Evolutionary conservation across 2,113 vertebrate species (phyloP).

Genomic region (Prunella fulvescens): DNA sequence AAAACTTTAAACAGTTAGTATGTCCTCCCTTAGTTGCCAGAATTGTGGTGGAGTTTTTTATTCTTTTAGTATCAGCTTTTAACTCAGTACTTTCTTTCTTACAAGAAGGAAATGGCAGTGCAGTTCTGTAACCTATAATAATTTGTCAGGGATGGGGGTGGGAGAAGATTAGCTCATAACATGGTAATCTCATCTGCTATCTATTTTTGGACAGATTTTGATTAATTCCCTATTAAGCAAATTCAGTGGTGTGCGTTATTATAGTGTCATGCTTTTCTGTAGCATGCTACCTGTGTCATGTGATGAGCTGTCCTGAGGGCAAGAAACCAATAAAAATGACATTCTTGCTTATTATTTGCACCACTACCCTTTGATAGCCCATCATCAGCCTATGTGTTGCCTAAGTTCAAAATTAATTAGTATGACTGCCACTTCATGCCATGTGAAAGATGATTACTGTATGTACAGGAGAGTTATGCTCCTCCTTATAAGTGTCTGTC

Average conservation of each 20-base stretch:
- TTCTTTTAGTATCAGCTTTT: not conserved
- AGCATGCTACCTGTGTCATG: constrained; percentile 13
- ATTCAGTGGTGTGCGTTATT: constrained; percentile 25
- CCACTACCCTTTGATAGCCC: constrained; percentile 15
- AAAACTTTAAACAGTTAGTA: not conserved
- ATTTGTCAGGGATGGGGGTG: not conserved
- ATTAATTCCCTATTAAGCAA: constrained; percentile 49
- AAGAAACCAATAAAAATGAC: constrained; percentile 54
- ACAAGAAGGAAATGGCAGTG: not conserved
- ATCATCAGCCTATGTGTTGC: not conserved
- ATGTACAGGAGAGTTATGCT: constrained; percentile 4
- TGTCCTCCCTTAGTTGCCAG: not conserved
- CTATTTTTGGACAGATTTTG: constrained; percentile 37
- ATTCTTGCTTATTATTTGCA: constrained; percentile 47
- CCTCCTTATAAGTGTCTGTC: not conserved
- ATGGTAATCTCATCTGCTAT: not conserved
- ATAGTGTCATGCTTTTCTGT: not conserved
- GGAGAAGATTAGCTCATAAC: not conserved
- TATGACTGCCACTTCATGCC: constrained; percentile 43
- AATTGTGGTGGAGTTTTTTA: not conserved
- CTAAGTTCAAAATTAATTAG: constrained; percentile 68
- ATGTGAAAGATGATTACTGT: not conserved
- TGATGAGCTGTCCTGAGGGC: constrained; percentile 54
- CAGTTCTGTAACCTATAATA: not conserved
- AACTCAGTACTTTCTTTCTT: not conserved